These are phyloP conservation scores for Temnothorax longispinosus DNA, from an alignment of 1,140 invertebrate genomes.

Conservation along the genomic window DNA sequence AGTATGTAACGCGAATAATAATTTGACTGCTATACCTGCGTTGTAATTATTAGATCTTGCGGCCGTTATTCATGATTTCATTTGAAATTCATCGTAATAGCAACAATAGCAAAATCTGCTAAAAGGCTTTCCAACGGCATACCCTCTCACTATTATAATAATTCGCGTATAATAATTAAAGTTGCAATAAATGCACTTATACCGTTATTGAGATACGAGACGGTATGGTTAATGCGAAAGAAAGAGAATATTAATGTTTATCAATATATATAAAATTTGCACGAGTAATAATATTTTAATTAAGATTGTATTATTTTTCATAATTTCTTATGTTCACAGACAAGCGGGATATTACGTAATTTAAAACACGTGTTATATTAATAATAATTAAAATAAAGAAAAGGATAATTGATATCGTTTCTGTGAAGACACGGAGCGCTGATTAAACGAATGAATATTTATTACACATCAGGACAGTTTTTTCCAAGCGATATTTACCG, in stretches of 20 bases:
- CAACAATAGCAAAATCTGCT: conserved; percentile 60
- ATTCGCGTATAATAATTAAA: conserved; percentile 52
- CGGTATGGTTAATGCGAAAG: neutral
- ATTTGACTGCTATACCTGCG: conserved; percentile 52
- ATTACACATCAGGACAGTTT: conserved; percentile 15
- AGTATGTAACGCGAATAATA: conserved; percentile 61
- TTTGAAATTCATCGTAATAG: conserved; percentile 62
- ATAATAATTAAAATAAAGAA: conserved; percentile 33
- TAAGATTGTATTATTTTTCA: conserved; percentile 26
- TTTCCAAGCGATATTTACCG: neutral
- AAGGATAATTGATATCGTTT: conserved; percentile 32
- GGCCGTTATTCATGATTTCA: conserved; percentile 61
- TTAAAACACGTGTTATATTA: conserved; percentile 8
- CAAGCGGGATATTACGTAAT: neutral
- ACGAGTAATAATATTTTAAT: neutral
- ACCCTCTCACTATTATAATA: conserved; percentile 50
- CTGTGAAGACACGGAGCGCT: neutral
- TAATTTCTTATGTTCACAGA: neutral
- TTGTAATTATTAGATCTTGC: conserved; percentile 62
- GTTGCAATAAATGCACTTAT: conserved; percentile 46
- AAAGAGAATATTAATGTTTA: neutral
- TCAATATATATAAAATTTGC: conserved; percentile 9
- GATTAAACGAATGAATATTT: conserved; percentile 25
- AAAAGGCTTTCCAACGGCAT: conserved; percentile 48
- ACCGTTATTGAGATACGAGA: conserved; percentile 26